These are phyloP conservation scores for Sphenodon punctatus DNA, from an alignment of 2,797 vertebrate genomes.

Conservation along the genomic window DNA sequence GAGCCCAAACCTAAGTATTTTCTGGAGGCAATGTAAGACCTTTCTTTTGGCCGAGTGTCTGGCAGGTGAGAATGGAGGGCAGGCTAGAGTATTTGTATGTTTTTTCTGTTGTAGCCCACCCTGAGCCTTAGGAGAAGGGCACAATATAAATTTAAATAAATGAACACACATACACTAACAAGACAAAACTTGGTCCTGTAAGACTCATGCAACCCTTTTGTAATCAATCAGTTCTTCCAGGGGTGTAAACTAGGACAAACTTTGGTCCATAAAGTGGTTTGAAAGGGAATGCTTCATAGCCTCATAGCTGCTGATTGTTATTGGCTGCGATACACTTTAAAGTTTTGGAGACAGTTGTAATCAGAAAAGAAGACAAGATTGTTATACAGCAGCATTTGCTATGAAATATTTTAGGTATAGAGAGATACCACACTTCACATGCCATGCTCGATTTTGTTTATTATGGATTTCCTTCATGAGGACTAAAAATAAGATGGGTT, in stretches of 20 bases:
- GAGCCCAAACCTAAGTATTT: too few species aligned
- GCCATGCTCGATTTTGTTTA: background rate
- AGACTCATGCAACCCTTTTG: background rate
- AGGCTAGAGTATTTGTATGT: too few species aligned
- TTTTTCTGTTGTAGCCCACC: too few species aligned
- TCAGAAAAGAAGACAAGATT: background rate
- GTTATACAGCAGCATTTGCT: background rate
- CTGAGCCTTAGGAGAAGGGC: too few species aligned
- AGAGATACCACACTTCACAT: background rate
- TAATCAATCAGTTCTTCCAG: fast-evolving
- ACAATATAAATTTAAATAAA: too few species aligned
- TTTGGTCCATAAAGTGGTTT: background rate
- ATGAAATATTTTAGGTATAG: background rate
- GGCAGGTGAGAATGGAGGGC: too few species aligned
- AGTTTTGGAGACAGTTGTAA: background rate
- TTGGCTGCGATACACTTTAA: background rate
- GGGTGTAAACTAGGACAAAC: background rate
- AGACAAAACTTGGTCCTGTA: background rate
- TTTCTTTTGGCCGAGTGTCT: too few species aligned
- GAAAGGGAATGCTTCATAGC: background rate
- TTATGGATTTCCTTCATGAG: background rate
- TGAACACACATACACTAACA: too few species aligned
- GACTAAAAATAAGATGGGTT: background rate
- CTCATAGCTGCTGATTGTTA: background rate
- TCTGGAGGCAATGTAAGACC: too few species aligned